Base-by-base conservation (phyloP, 2,797 vertebrate genomes). In the Hephaestus fuliginosus region DNA sequence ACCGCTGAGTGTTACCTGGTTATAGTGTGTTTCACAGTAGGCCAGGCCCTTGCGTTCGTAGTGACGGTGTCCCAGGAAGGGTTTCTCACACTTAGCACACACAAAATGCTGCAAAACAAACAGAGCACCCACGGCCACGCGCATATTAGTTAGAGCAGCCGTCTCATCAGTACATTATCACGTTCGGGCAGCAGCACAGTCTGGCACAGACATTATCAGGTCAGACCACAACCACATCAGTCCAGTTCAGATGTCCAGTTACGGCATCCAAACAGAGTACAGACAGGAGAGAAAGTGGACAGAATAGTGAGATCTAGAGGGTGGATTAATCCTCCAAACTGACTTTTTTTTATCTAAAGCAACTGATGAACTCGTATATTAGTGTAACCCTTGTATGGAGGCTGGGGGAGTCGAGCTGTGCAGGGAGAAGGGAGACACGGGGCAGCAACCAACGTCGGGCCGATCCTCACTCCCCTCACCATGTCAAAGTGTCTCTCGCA, bases 11-110 rank as follows among this genome's bases (percentile, higher is more conserved):
- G 70, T 90, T 96, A 99, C 98, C 98, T 99, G 98, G 94, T 99
- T 99, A 91, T 99, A 99, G 94, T 99, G 98, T 5, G 98, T 99
- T 94, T 99, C 98, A 78, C 98, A 99, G 91, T 99, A 99, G 0
- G 98, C 98, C 96, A 99, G 93, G 41, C 98, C 98, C 87, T 99
- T 99, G 89, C 98, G 97, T 87, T 99, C 98, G 1, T 99, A 99
- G 92, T 99, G 98, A 85, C 98, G 98, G 92, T 99, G 98, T 84
- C 98, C 98, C 78, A 99, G 96, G 95, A 99, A 99, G 36, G 98
- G 98, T 85, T 99, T 99, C 95, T 99, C 98, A 95, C 96, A 96
- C 89, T 96, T 96, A 48, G 95, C 95, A 86, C 96, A 96, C 89
- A 96, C 96, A 93, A 96, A 96, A 94, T 96, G 95, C 95, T 96